A percentile compares a stretch with the other conserved stretches of the same genome.
These are phyloP conservation scores for Leptobrachium ailaonicum DNA, from an alignment of 2,113 vertebrate genomes.

Conservation along the genomic window DNA sequence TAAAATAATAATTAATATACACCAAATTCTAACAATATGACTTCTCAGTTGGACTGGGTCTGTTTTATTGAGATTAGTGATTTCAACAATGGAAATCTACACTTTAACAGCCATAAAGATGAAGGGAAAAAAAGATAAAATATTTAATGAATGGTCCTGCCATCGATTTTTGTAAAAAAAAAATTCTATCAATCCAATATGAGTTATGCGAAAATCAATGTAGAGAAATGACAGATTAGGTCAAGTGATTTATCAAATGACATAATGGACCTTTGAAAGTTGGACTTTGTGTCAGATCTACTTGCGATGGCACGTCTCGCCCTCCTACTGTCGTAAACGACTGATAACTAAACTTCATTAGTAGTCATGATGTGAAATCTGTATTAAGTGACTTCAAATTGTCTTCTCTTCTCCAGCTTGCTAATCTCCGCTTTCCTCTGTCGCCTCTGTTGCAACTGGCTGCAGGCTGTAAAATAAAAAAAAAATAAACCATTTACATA, in stretches of 20 bases:
- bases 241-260: constrained; percentile 21
- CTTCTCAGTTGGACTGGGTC: no score
- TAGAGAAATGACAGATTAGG: background rate
- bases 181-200: background rate
- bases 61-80: no score
- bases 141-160: no score
- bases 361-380: constrained; percentile 34
- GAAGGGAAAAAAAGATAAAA: no score
- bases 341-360: constrained; percentile 40
- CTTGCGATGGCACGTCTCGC: constrained; percentile 23
- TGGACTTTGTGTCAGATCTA: background rate
- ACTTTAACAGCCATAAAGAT: no score
- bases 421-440: constrained; percentile 23
- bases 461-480: constrained; percentile 18
- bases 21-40: no score
- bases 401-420: constrained; percentile 21
- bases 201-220: constrained; percentile 9
- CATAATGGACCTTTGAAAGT: background rate
- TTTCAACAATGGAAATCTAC: no score
- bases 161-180: no score
- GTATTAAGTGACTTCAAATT: constrained; percentile 35
- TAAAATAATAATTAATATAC: no score
- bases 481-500: background rate
- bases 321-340: constrained; percentile 5
- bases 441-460: background rate